phyloP scores from a whole-genome alignment of 2,888 invertebrate species.

The Cheilosia pagana region DNA sequence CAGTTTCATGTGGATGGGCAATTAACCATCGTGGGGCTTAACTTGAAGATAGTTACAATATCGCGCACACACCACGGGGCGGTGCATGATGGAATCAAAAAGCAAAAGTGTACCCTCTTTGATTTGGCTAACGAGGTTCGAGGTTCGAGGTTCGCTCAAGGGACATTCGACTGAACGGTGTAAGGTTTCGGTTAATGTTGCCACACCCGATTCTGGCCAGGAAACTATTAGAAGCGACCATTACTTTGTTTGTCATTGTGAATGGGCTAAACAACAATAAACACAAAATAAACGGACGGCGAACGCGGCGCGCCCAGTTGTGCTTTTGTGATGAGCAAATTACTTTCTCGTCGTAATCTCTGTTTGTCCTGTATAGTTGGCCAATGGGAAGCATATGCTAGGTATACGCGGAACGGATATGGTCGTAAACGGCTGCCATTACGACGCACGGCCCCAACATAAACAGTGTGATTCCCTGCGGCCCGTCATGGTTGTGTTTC shows the following conservation, averaged over 20 bases:
- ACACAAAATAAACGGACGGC: slow-evolving; percentile 8
- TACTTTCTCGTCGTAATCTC: slow-evolving; percentile 27
- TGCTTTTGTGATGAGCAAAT: slow-evolving; percentile 44
- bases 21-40: slow-evolving; percentile 31
- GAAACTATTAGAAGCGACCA: slow-evolving; percentile 14
- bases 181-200: neutral
- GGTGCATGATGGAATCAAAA: slow-evolving; percentile 19
- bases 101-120: slow-evolving; percentile 32
- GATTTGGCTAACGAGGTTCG: slow-evolving; percentile 49
- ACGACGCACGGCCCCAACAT: slow-evolving; percentile 10
- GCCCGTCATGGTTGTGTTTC: slow-evolving; percentile 7
- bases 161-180: neutral
- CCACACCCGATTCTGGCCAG: slow-evolving; percentile 20
- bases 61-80: no score
- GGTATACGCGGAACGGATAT: slow-evolving; percentile 33
- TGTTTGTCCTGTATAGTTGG: slow-evolving; percentile 6
- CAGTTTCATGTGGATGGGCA: slow-evolving; percentile 37
- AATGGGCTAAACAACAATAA: slow-evolving; percentile 2
- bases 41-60: slow-evolving; percentile 11
- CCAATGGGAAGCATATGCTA: neutral
- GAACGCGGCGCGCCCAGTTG: slow-evolving; percentile 37
- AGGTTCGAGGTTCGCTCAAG: slow-evolving; percentile 1
- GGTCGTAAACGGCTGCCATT: slow-evolving; percentile 23
- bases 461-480: slow-evolving; percentile 7
- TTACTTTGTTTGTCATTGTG: slow-evolving; percentile 43